Evolutionary conservation across 2,888 invertebrate species (phyloP).

Genomic region (Nycteola revayana): DNA sequence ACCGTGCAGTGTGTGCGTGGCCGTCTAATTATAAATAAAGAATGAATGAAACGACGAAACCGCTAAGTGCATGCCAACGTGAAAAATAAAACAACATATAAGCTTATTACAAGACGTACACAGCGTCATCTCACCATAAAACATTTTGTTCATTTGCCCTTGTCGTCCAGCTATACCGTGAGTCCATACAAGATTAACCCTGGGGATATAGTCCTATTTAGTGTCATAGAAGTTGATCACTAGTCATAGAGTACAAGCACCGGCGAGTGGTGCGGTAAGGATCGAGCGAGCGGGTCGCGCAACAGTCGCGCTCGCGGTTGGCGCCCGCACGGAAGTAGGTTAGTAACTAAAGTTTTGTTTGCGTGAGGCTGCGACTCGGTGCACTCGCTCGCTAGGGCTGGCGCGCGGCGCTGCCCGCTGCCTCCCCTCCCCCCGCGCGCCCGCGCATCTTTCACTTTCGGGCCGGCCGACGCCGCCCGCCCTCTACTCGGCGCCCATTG

Average conservation of each 20-base stretch:
- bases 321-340: slow-evolving; percentile 82
- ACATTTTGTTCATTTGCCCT: slow-evolving; percentile 73
- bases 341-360: slow-evolving; percentile 82
- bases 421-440: slow-evolving; percentile 39
- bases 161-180: slow-evolving; percentile 56
- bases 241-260: slow-evolving; percentile 53
- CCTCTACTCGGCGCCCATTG: slow-evolving; percentile 48
- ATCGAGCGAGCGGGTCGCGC: slow-evolving; percentile 43
- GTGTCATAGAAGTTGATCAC: slow-evolving; percentile 68
- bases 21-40: slow-evolving; percentile 45
- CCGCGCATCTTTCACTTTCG: slow-evolving; percentile 73
- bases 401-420: slow-evolving; percentile 48
- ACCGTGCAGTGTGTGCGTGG: slow-evolving; percentile 66
- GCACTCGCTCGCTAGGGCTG: slow-evolving; percentile 57
- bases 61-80: slow-evolving; percentile 67
- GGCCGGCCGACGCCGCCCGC: slow-evolving; percentile 32
- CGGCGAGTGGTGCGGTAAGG: slow-evolving; percentile 21
- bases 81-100: slow-evolving; percentile 57
- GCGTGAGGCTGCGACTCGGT: slow-evolving; percentile 80
- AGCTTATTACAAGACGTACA: slow-evolving; percentile 61
- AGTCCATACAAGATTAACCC: slow-evolving; percentile 66
- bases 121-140: slow-evolving; percentile 78
- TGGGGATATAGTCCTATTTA: slow-evolving; percentile 41
- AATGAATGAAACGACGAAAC: slow-evolving; percentile 52
- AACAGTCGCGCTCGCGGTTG: slow-evolving; percentile 67